Percentiles rank a stretch among this genome's conserved stretches.
Conservation (phyloP, 2,888 invertebrate genomes). For the Neocrepidodera transversa region DNA sequence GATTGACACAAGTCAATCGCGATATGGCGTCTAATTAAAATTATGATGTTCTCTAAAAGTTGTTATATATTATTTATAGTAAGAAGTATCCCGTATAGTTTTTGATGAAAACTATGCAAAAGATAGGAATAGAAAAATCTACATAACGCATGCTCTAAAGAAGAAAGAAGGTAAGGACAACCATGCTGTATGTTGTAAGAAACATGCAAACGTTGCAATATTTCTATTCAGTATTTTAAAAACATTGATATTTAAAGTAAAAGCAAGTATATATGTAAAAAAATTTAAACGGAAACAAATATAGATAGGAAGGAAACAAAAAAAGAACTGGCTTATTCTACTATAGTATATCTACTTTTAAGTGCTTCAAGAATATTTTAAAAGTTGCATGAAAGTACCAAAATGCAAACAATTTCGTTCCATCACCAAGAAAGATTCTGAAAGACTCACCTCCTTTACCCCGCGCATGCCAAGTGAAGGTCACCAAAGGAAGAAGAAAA, state of each 20-base stretch:
- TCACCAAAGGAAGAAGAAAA: slow-evolving; percentile 56
- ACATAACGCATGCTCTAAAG: not conserved
- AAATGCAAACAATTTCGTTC: slow-evolving; percentile 44
- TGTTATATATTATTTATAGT: not conserved
- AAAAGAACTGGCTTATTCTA: not conserved
- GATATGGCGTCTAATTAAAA: no score
- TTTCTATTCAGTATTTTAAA: not conserved
- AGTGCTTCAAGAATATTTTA: slow-evolving; percentile 7
- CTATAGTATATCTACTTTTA: not conserved
- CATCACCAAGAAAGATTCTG: slow-evolving; percentile 54
- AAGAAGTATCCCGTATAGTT: not conserved
- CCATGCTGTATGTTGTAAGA: slow-evolving; percentile 9
- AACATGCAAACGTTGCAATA: slow-evolving; percentile 2
- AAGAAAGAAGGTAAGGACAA: not conserved
- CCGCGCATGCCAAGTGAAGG: slow-evolving; percentile 58
- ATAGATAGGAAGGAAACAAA: not conserved
- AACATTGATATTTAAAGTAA: not conserved
- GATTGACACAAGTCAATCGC: no score
- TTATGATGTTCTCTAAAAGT: not conserved
- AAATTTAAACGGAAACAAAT: not conserved
- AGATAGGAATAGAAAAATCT: not conserved
- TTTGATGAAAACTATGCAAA: not conserved
- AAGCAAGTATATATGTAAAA: not conserved
- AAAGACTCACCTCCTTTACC: slow-evolving; percentile 60
- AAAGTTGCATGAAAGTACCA: slow-evolving; percentile 16